phyloP scores from a whole-genome alignment of 2,888 invertebrate genomes.

The Drosophila paracracens region DNA sequence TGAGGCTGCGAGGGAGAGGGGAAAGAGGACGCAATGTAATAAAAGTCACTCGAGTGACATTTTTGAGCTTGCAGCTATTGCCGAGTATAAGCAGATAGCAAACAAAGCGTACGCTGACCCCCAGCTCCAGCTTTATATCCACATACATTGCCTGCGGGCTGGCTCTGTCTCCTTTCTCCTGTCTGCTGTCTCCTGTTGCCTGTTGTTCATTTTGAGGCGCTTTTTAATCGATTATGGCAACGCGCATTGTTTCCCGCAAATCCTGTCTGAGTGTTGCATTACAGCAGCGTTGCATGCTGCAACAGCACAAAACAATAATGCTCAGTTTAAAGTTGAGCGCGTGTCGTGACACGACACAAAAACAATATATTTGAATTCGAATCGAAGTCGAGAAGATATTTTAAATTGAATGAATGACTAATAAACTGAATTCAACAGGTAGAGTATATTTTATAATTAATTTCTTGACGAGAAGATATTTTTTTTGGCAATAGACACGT shows the following conservation, averaged over 20 bases:
- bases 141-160: background rate
- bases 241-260: conserved; percentile 70
- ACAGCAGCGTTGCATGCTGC: conserved; percentile 30
- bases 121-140: conserved; percentile 10
- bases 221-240: conserved; percentile 76
- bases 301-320: conserved; percentile 16
- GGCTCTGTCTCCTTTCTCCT: conserved; percentile 3
- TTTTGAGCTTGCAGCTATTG: conserved; percentile 75
- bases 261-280: conserved; percentile 76
- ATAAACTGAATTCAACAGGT: background rate
- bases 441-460: background rate
- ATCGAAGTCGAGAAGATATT: background rate
- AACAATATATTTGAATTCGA: background rate
- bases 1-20: background rate
- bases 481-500: background rate
- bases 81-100: conserved; percentile 59
- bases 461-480: background rate
- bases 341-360: conserved; percentile 8
- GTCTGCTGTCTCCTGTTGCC: conserved; percentile 10
- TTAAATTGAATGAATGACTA: background rate
- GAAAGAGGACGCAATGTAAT: conserved; percentile 53
- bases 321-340: background rate
- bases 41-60: conserved; percentile 82
- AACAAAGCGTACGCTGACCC: conserved; percentile 65
- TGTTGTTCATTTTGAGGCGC: conserved; percentile 57